Base-by-base conservation (phyloP, 2,888 invertebrate species). In the Copidosoma aretas region DNA sequence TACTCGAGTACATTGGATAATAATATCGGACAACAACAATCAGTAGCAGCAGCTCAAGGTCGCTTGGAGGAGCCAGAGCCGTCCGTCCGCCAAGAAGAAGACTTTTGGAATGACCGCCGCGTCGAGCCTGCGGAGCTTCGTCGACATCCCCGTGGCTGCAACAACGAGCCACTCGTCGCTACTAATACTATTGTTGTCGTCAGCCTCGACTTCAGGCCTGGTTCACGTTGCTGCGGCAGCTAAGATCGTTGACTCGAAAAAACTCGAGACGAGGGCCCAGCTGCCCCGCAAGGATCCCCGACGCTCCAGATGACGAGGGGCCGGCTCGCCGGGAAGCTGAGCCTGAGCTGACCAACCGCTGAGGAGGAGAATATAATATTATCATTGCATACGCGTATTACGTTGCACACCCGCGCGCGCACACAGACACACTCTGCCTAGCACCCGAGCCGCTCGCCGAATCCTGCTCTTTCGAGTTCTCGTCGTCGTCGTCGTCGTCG, bases 281-380 rank as follows among this genome's bases (percentile, higher is more conserved):
- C 51, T 64, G n/a, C 10, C 43, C n/a, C 76, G 76, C 24, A 77
- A 77, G 70, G 79, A 79, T 75, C 76, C 77, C 73, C 74, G 73
- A 52, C 73, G 77, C 66, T 54, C 54, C 56, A 81, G 81, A 81
- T 81, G 81, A 81, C 81, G 77, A 81, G 81, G 76, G 75, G 78
- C 79, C 73, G 68, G 71, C 74, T 79, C 79, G 77, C 79, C 81
- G 74, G 74, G 58, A 62, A 66, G 66, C 66, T 58, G 77, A 79
- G 77, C 79, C 77, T 46, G 14, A 75, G 77, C 51, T 60, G 49
- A 57, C 64, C 32, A 17, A 17, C 43, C 43, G 43, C 43, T 3
- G 12, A 46, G 8, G 8, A 17, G 43, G 43, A 14, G 43, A 46
- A 8, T 8, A 41, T 41, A 41, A 14, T n/a, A n/a, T n/a, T n/a